Percentiles rank a stretch among this genome's conserved stretches.
Evolutionary conservation across 1,140 invertebrate species (phyloP).

Genomic region (Drosophila pandora): DNA sequence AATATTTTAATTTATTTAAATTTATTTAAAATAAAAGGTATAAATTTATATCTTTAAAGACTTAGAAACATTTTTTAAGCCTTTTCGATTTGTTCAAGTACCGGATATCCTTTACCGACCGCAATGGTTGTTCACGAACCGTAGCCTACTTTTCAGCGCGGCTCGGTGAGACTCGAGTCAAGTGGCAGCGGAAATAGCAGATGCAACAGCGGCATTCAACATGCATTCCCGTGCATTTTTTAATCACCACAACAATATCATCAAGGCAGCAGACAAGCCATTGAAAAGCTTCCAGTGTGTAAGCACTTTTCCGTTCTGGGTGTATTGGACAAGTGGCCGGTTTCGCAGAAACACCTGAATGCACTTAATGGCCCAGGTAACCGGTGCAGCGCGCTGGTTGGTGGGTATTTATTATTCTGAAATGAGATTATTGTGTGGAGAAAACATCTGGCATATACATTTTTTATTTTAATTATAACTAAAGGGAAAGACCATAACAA

Average conservation of each 20-base stretch:
- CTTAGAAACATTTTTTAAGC: neutral
- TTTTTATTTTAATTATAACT: slow-evolving; percentile 68
- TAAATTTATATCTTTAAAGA: neutral
- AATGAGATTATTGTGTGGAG: slow-evolving; percentile 36
- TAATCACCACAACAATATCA: slow-evolving; percentile 61
- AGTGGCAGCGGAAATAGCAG: slow-evolving; percentile 10
- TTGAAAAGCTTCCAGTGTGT: slow-evolving; percentile 12
- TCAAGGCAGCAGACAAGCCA: slow-evolving; percentile 26
- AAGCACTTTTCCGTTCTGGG: neutral
- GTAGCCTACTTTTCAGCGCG: slow-evolving; percentile 26
- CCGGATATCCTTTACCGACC: neutral
- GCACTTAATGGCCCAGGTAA: slow-evolving; percentile 7
- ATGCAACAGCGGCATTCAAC: slow-evolving; percentile 5
- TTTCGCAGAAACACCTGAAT: neutral
- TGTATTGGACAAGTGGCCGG: neutral
- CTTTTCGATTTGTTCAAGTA: neutral
- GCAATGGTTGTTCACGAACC: neutral
- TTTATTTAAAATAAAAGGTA: neutral
- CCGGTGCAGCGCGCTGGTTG: neutral
- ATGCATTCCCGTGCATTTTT: slow-evolving; percentile 37
- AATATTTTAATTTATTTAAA: too few species aligned
- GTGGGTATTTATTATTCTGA: slow-evolving; percentile 11
- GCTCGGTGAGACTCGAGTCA: neutral
- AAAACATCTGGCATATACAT: slow-evolving; percentile 29
- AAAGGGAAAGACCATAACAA: slow-evolving; percentile 38